These are phyloP conservation scores for Drosophila carrolli DNA, from an alignment of 1,140 invertebrate species.

Conservation along the genomic window DNA sequence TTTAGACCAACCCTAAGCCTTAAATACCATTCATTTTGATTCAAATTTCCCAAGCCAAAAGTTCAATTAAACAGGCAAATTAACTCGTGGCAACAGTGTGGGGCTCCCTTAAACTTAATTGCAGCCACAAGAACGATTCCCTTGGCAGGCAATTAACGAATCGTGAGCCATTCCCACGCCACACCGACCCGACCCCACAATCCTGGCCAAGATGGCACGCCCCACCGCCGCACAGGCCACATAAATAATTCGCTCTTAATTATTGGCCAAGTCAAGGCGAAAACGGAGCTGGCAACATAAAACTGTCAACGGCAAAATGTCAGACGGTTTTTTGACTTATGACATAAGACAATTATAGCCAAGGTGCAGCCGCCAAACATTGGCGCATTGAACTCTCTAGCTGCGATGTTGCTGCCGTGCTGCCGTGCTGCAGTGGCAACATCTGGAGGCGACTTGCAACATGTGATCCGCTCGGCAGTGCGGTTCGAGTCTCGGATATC, in stretches of 20 bases:
- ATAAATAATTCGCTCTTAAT: conserved; percentile 68
- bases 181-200: not conserved
- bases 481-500: conserved; percentile 19
- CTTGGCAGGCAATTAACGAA: conserved; percentile 36
- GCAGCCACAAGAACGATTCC: conserved; percentile 17
- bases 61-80: conserved; percentile 31
- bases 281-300: conserved; percentile 43
- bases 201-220: conserved; percentile 50
- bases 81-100: conserved; percentile 4
- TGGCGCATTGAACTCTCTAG: conserved; percentile 43
- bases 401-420: conserved; percentile 6
- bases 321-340: conserved; percentile 69
- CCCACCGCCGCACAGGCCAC: conserved; percentile 13
- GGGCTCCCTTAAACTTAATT: conserved; percentile 23
- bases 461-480: conserved; percentile 27
- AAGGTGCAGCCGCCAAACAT: conserved; percentile 56
- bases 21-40: conserved; percentile 17
- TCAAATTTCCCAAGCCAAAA: conserved; percentile 5
- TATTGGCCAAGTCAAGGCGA: conserved; percentile 42
- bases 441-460: conserved; percentile 36
- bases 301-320: conserved; percentile 73
- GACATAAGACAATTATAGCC: conserved; percentile 75
- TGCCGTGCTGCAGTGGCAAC: conserved; percentile 26
- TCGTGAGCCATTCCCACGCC: conserved; percentile 53
- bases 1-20: not conserved